Conservation (phyloP, 92 coral and sea anemone genomes). For the Bergia puertoricense region DNA sequence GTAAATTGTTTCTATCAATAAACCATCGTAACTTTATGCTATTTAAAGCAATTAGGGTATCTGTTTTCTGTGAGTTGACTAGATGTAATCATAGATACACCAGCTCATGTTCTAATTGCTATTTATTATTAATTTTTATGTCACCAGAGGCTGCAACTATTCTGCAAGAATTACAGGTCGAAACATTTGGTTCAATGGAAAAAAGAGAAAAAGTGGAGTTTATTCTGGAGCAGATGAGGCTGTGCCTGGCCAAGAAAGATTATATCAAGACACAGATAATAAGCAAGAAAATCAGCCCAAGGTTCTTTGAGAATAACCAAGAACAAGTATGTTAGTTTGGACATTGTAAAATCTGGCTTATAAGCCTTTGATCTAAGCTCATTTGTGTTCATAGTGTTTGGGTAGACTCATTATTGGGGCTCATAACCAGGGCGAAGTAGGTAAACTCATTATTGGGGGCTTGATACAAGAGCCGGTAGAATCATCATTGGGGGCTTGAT, state of each 20-base stretch:
- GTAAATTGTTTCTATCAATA: too few relatives aligned
- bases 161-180: slow-evolving; percentile 92
- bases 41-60: too few relatives aligned
- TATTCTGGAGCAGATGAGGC: slow-evolving; percentile 93
- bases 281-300: slow-evolving; percentile 96
- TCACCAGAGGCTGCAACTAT: slow-evolving; percentile 88
- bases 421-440: too few relatives aligned
- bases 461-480: too few relatives aligned
- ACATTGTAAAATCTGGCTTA: not conserved
- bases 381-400: too few relatives aligned
- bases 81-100: too few relatives aligned
- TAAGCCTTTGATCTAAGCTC: too few relatives aligned
- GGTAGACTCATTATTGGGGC: too few relatives aligned
- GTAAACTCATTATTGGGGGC: too few relatives aligned
- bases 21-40: too few relatives aligned
- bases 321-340: slow-evolving; percentile 73
- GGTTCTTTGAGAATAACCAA: slow-evolving; percentile 93
- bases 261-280: slow-evolving; percentile 95
- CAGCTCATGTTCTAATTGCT: not conserved
- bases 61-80: too few relatives aligned
- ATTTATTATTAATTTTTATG: not conserved
- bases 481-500: too few relatives aligned
- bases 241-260: slow-evolving; percentile 96
- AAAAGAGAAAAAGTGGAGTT: slow-evolving; percentile 94
- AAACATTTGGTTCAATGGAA: slow-evolving; percentile 99